Base-by-base conservation (phyloP, 2,888 invertebrate genomes). In the Spilarctia lutea region DNA sequence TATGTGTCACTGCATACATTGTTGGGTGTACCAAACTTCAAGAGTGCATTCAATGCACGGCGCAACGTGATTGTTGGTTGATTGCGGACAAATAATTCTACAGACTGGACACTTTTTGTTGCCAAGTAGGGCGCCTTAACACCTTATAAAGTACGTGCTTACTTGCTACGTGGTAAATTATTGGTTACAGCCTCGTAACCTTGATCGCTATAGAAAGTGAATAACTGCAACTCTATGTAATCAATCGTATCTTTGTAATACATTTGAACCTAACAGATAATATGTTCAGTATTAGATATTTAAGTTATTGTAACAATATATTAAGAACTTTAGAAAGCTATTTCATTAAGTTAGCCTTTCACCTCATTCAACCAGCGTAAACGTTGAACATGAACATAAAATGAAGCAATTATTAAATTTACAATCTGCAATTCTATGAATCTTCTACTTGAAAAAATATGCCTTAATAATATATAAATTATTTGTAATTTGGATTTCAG, bases 11-110 rank as follows among this genome's bases (percentile, higher is more conserved):
- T 74, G 69, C 71, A 76, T 73, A 39, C 73, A 73, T 30, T 65
- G 75, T 72, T 80, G 75, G 72, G 60, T 77, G 63, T 73, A 74
- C 75, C 24, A 72, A 75, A 72, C 69, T 69, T 77, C 20, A 75
- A 75, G 80, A 81, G 81, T 82, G 82, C 84, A 88, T 85, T 84
- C 82, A 84, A 84, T 81, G 79, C 86, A 85, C 79, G 84, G 63
- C 75, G 78, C 67, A 73, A 66, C 75, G 68, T 75, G 69, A 73
- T 71, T 76, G 75, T 76, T 65, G 74, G 71, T 76, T 77, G 75
- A 81, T 81, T 84, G 72, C 81, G 67, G 72, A 76, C 77, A 70
- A 27, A 42, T 84, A 72, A 65, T 33, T 68, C 30, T 71, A 18
- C 66, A 74, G 39, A 74, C 52, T 2, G 33, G 30, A 63, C 73